Percentiles rank a stretch among this genome's conserved stretches.
Evolutionary conservation across 2,797 vertebrate species (phyloP).

Genomic region (Pangasius krempfi): DNA sequence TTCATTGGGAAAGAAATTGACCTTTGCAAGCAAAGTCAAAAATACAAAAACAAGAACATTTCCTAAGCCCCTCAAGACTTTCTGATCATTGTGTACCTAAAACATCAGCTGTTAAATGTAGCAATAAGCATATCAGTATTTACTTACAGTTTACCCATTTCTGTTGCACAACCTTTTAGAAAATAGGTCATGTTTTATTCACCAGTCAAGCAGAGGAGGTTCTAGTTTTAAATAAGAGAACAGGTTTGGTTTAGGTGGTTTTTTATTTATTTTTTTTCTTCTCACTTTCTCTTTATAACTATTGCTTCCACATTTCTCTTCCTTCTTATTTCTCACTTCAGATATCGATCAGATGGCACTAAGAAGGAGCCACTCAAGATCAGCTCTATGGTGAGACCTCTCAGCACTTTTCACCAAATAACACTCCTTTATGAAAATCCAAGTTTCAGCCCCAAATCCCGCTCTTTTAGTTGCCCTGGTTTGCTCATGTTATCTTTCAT

Average conservation of each 20-base stretch:
- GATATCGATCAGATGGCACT: constrained; percentile 91
- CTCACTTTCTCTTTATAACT: background rate
- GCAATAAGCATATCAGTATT: background rate
- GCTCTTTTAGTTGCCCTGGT: background rate
- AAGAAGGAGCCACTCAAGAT: constrained; percentile 97
- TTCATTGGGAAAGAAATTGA: background rate
- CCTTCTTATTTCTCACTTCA: constrained; percentile 62
- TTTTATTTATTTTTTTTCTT: background rate
- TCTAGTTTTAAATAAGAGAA: background rate
- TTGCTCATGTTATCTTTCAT: background rate
- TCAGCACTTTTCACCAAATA: background rate
- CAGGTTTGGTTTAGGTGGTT: background rate
- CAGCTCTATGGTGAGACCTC: constrained; percentile 89
- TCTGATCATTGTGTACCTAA: background rate
- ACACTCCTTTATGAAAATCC: background rate
- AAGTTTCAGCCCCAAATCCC: background rate
- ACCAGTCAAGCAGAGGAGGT: background rate
- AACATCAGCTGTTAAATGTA: background rate
- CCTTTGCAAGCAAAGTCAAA: background rate
- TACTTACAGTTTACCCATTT: background rate
- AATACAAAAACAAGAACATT: background rate
- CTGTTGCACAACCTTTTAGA: background rate
- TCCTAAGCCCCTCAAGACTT: background rate
- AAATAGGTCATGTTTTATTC: background rate
- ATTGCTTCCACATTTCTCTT: background rate